Conservation (phyloP, 2,888 invertebrate species). For the Ceriagrion tenellum region DNA sequence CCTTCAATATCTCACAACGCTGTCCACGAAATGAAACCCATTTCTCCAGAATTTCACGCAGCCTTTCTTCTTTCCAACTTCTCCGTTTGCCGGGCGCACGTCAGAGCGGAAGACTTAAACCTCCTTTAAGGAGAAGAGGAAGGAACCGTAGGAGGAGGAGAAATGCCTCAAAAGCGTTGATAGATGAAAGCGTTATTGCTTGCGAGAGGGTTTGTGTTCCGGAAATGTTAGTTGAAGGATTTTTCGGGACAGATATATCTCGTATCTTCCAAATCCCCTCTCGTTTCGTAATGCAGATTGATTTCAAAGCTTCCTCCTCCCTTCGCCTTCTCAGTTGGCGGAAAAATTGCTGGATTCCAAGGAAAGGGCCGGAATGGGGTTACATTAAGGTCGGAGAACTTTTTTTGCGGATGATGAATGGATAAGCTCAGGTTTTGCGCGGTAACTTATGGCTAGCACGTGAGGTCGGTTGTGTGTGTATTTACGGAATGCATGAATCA, state of each 20-base stretch:
- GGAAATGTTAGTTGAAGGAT: slow-evolving; percentile 22
- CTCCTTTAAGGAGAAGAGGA: not conserved
- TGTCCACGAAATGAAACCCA: slow-evolving; percentile 32
- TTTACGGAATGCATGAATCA: too few species aligned
- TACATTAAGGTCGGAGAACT: not conserved
- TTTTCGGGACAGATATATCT: not conserved
- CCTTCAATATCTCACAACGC: not conserved
- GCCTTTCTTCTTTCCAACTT: not conserved
- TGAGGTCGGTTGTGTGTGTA: too few species aligned
- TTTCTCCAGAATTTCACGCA: not conserved
- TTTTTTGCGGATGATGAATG: not conserved
- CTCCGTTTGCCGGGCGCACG: not conserved
- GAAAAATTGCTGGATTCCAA: not conserved
- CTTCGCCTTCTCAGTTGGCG: not conserved
- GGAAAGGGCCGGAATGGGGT: not conserved
- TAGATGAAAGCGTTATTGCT: slow-evolving; percentile 54
- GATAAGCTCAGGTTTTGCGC: not conserved
- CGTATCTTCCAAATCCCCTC: not conserved
- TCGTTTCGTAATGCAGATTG: slow-evolving; percentile 45
- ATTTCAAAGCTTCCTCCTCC: not conserved
- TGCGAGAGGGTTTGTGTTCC: not conserved
- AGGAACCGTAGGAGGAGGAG: too few species aligned
- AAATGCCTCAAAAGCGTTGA: slow-evolving; percentile 37
- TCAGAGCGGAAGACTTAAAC: slow-evolving; percentile 3
- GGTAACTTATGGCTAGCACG: not conserved